Evolutionary conservation across 2,888 invertebrate species (phyloP), one percentile per base, ranked within the genome.

Genomic region (Netelia fuscicornis): DNA sequence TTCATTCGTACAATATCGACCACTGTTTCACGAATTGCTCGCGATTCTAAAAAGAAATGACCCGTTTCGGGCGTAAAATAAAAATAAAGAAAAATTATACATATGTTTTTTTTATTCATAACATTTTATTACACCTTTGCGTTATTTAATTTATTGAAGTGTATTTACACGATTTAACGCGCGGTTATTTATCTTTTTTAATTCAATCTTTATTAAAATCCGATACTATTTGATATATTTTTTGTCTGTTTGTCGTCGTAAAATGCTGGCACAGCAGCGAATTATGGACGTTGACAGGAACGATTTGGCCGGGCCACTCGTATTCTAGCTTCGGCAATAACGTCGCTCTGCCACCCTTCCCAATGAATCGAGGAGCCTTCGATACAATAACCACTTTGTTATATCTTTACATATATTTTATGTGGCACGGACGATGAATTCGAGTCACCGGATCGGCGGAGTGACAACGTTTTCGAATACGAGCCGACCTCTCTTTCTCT

Each of bases 281-380:
- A 81, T 84, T 84, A 81, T 84, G 81, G 84, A 81, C 65, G 77
- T 77, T 81, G 84, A 81, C 84, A 84, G 74, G 72, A 48, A 23
- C 58, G 52, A 84, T 84, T 84, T 76, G 83, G 48, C 64, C 56
- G 13, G 54, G 56, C 44, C 37, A 62, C 62, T 79, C 78, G 54
- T 37, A 6, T 62, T 70, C 62, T 48, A 65, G 17, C 30, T 25
- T 44, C 44, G 30, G 20, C 13, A 48, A 13, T 65, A 60, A 30
- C 37, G 37, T 37, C 37, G 37, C 37, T 3, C 5, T 3, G 20
- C 17, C 56, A 42, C 44, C 68, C 68, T 78, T 71, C 54, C 17
- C 17, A 17, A 11, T n/a, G 54, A 17, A 6, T 54, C 17, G 52
- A n/a, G 54, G 54, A n/a, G n/a, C 17, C 17, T 58, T 58, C 58